Percentiles rank a stretch among this genome's conserved stretches.
phyloP scores from a whole-genome alignment of 2,113 vertebrate genomes.

The Colossoma macropomum region DNA sequence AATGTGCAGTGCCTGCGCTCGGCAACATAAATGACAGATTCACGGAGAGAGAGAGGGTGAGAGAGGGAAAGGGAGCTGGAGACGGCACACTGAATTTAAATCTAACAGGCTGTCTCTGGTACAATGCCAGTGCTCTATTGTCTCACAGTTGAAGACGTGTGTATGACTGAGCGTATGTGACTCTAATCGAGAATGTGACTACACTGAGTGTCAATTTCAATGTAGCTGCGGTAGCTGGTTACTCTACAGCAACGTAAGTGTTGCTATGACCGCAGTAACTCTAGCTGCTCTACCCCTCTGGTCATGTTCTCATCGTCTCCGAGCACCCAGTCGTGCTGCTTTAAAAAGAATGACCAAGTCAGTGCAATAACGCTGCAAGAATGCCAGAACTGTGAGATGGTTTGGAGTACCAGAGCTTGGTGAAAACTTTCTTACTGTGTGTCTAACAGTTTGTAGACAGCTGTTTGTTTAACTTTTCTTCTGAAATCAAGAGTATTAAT shows the following conservation, averaged over 20 bases:
- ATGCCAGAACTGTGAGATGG: conserved; percentile 10
- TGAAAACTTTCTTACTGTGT: background rate
- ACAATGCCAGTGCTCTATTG: background rate
- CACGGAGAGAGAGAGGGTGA: background rate
- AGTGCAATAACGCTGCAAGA: conserved; percentile 26
- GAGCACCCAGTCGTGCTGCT: background rate
- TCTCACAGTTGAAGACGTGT: conserved; percentile 14
- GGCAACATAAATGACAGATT: conserved; percentile 19
- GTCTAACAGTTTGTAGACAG: background rate
- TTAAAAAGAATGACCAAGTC: conserved; percentile 21
- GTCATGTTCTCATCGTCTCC: conserved; percentile 12
- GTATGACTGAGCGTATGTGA: background rate
- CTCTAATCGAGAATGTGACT: background rate
- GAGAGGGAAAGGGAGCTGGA: conserved; percentile 14
- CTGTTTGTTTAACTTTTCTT: background rate
- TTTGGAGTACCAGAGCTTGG: conserved; percentile 9
- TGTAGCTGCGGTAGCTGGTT: background rate
- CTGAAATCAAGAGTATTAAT: background rate
- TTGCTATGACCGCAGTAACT: background rate
- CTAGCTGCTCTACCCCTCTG: background rate
- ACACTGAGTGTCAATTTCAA: background rate
- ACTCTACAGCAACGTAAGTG: background rate
- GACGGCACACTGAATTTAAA: conserved; percentile 5
- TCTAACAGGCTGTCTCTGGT: background rate
- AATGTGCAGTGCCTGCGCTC: conserved; percentile 26